Evolutionary conservation across 2,888 invertebrate species (phyloP), one percentile per base, ranked within the genome.

Genomic region (Hermodice carunculata): DNA sequence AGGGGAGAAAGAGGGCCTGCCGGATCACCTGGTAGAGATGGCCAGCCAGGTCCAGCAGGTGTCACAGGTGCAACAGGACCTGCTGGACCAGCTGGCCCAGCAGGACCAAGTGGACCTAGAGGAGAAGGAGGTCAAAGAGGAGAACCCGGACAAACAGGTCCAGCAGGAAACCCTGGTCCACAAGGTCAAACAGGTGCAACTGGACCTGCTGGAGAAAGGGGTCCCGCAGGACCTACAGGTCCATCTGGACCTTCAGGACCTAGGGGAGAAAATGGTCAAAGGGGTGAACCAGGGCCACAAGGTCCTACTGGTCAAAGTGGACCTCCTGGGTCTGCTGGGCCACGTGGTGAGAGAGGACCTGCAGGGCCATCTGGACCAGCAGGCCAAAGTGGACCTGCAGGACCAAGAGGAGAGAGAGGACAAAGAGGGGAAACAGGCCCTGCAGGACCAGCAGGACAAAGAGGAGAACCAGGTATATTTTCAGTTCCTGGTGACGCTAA

Each of bases 331-430:
- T 17, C 70, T 17, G 73, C 71, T 52, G 81, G 81, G 22, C 40
- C 78, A 29, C 76, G 76, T 24, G 82, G 82, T 40, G 64, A 54
- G 37, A n/a, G 34, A 3, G 66, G 52, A 1, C 42, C 17, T 14
- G n/a, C 32, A 17, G 66, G 65, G 19, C 53, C 34, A 17, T 31
- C 51, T 24, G 66, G 66, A 28, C 24, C 54, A 26, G 52, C 24
- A 29, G 65, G 65, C 17, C 52, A 61, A 17, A 22, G 24, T 1
- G 65, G 65, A 58, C 58, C 56, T 19, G 34, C 48, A 5, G 69
- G 67, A 46, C 42, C 67, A 24, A 8, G 24, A 24, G n/a, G n/a
- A n/a, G n/a, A n/a, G 19, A 14, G 28, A 26, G 66, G 69, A 34
- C 19, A 48, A 14, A 24, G 60, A 28, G 69, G 69, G 58, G 46